Percentiles rank a stretch among this genome's conserved stretches.
phyloP scores from a whole-genome alignment of 2,113 vertebrate species.

The Microcebus ravelobensis region DNA sequence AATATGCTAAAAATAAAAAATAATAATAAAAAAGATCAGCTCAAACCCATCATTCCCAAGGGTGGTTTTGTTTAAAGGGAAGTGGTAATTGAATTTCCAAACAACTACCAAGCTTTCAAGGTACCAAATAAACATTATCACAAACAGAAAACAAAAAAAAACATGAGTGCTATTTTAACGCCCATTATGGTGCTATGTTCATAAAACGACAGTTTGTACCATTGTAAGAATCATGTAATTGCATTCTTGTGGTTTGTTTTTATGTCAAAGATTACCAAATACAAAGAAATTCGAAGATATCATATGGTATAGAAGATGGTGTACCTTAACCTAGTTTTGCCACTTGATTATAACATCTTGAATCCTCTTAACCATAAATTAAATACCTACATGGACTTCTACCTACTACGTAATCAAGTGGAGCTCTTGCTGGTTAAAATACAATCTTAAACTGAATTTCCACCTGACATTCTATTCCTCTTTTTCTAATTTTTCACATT shows the following conservation, averaged over 20 bases:
- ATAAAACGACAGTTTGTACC: neutral
- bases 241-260: neutral
- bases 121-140: no score
- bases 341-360: constrained; percentile 29
- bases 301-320: neutral
- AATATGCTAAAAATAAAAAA: no score
- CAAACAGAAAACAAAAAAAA: no score
- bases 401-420: neutral
- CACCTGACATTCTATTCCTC: neutral
- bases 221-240: neutral
- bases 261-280: neutral
- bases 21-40: no score
- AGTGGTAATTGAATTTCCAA: no score
- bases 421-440: constrained; percentile 2
- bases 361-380: neutral
- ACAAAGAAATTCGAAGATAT: neutral
- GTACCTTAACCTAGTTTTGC: neutral
- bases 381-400: neutral
- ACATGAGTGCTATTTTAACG: neutral
- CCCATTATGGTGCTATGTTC: neutral
- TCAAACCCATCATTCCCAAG: no score
- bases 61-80: no score
- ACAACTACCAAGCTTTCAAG: no score
- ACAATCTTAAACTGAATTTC: neutral
- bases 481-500: neutral